Evolutionary conservation across 2,113 vertebrate species (phyloP).

Genomic region (Ondatra zibethicus): DNA sequence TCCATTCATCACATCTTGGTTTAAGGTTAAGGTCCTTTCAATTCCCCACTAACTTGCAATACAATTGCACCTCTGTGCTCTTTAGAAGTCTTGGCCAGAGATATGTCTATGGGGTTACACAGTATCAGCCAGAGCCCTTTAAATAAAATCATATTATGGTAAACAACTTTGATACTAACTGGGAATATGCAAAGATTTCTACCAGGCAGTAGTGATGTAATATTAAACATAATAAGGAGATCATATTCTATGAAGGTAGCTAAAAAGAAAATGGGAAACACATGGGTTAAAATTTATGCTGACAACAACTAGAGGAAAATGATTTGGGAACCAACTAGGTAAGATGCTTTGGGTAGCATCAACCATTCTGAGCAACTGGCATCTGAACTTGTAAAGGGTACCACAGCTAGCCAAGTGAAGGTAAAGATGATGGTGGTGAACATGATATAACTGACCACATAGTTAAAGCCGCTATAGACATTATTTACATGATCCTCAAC

Average conservation of each 20-base stretch:
- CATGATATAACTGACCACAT: not conserved
- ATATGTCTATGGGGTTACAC: not conserved
- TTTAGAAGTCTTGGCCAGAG: not conserved
- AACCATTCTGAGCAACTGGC: not conserved
- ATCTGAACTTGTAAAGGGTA: not conserved
- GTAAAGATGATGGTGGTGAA: not conserved
- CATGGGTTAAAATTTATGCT: not conserved
- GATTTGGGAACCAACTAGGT: not conserved
- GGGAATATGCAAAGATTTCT: not conserved
- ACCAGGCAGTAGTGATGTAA: not conserved
- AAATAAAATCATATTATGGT: not conserved
- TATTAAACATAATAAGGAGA: not conserved
- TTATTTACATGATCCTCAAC: not conserved
- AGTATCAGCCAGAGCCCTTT: not conserved
- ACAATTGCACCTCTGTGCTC: not conserved
- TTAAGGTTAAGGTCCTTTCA: not conserved
- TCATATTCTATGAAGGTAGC: not conserved
- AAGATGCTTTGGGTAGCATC: not conserved
- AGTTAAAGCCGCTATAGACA: fast-evolving
- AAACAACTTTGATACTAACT: not conserved
- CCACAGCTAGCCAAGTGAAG: not conserved
- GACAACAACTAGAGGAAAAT: not conserved
- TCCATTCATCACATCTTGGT: constrained; percentile 5
- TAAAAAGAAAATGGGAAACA: not conserved
- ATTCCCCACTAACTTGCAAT: not conserved